Evolutionary conservation across 2,113 vertebrate species (phyloP).

Genomic region (Poeciliopsis occidentalis): DNA sequence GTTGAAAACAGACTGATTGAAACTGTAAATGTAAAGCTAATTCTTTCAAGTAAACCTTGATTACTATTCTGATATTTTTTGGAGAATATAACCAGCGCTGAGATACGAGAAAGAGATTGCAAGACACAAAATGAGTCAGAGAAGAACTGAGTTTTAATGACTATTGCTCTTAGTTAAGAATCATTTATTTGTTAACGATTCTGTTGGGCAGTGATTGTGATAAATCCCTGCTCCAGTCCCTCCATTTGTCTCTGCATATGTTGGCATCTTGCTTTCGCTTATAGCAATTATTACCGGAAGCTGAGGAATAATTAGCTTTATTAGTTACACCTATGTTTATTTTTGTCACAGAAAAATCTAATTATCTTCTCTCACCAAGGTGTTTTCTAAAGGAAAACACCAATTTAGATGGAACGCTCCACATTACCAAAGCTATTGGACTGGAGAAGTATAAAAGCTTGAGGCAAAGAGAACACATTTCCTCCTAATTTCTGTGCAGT

Average conservation of each 20-base stretch:
- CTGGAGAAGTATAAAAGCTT: background rate
- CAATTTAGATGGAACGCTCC: background rate
- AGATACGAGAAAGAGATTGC: background rate
- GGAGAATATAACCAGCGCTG: background rate
- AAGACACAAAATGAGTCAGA: too few relatives aligned
- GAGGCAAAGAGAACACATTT: conserved; percentile 4
- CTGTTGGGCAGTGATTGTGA: background rate
- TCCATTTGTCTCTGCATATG: background rate
- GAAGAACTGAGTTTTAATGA: background rate
- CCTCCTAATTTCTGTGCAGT: conserved; percentile 7
- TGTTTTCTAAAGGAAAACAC: background rate
- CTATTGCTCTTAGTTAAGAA: background rate
- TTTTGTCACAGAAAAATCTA: conserved; percentile 16
- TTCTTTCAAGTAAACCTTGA: background rate
- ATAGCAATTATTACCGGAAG: background rate
- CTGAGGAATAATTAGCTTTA: conserved; percentile 1
- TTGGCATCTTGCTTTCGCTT: conserved; percentile 1
- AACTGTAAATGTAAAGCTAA: background rate
- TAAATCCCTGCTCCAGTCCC: background rate
- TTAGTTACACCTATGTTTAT: conserved; percentile 13
- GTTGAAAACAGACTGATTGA: conserved; percentile 5
- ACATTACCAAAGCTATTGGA: background rate
- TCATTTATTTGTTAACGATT: background rate
- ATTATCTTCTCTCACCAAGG: conserved; percentile 13
- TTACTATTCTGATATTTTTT: background rate